Conservation (phyloP, 2,797 vertebrate genomes). For the Liparis tanakae region DNA sequence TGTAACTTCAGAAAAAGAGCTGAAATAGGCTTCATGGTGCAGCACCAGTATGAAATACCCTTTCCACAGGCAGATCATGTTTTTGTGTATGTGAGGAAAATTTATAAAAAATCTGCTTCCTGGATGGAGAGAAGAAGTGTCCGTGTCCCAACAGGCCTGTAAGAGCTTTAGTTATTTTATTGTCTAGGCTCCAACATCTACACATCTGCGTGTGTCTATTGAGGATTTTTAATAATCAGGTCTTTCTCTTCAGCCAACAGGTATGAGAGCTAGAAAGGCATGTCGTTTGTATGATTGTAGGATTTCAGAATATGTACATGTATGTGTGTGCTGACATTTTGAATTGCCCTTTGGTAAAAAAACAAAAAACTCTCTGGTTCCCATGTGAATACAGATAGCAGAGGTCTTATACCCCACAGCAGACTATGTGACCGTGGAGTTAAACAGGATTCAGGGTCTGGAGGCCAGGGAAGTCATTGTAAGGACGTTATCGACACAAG, state of each 20-base stretch:
- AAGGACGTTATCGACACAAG: constrained; percentile 93
- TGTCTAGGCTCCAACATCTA: neutral
- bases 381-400: constrained; percentile 87
- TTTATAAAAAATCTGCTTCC: neutral
- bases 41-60: neutral
- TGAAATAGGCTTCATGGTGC: constrained; percentile 1
- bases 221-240: neutral
- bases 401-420: constrained; percentile 93
- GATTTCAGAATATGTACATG: constrained; percentile 5
- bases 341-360: constrained; percentile 35
- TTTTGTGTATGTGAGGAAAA: neutral
- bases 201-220: constrained; percentile 8
- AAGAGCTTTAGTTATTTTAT: neutral
- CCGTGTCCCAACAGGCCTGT: neutral
- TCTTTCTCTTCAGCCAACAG: neutral
- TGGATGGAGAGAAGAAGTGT: neutral
- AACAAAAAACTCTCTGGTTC: constrained; percentile 45
- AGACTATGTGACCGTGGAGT: constrained; percentile 87
- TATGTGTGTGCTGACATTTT: constrained; percentile 24
- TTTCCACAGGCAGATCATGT: constrained; percentile 5
- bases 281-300: constrained; percentile 4
- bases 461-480: constrained; percentile 91
- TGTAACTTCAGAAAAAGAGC: neutral
- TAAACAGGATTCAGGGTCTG: constrained; percentile 88
- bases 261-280: neutral